Conservation (phyloP, 2,113 vertebrate species). For the Vombatus ursinus region DNA sequence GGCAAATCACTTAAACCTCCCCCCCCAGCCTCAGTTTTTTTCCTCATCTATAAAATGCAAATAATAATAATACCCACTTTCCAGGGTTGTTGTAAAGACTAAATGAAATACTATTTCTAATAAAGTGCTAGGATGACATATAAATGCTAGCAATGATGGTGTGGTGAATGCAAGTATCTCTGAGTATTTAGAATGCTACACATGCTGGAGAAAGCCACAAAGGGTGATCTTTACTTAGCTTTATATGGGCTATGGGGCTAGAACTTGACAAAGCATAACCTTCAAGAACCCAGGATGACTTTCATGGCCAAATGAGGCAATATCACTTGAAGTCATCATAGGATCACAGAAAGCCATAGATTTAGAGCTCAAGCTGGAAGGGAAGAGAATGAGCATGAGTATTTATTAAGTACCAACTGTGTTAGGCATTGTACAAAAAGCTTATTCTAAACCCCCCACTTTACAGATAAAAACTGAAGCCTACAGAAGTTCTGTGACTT, state of each 20-base stretch:
- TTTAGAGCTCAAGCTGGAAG: background rate
- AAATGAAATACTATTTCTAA: background rate
- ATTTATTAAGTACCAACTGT: background rate
- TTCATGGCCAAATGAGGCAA: too few relatives aligned
- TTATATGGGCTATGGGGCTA: background rate
- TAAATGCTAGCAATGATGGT: background rate
- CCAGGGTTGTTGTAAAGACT: background rate
- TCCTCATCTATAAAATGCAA: too few relatives aligned
- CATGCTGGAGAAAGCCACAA: background rate
- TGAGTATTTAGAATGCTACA: background rate
- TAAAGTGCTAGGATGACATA: background rate
- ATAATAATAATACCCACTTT: too few relatives aligned
- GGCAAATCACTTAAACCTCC: too few relatives aligned
- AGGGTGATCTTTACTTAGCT: background rate
- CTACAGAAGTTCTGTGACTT: background rate
- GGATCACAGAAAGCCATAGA: background rate
- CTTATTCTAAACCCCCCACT: background rate
- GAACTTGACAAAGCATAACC: background rate
- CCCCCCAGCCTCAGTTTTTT: too few relatives aligned
- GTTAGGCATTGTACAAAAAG: too few relatives aligned
- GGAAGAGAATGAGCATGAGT: background rate
- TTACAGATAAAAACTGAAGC: background rate
- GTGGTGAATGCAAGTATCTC: background rate
- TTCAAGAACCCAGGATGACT: background rate
- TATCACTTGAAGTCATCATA: background rate